Base-by-base conservation (phyloP, 2,113 vertebrate genomes). In the Lanius ludovicianus region DNA sequence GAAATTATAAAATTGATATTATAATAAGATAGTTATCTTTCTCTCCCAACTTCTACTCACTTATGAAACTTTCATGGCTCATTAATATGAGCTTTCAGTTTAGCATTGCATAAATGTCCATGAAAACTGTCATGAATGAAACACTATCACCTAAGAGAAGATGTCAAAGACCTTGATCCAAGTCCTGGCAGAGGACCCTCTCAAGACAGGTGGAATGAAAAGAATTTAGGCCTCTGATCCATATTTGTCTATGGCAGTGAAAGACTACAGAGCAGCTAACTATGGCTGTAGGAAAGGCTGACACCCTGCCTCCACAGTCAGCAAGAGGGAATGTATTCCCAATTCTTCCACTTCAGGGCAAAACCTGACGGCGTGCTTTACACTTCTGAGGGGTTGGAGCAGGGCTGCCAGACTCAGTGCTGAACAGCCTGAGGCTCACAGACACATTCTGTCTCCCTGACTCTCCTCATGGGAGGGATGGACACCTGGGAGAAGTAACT, bases 361-460 rank as follows among this genome's bases (percentile, higher is more conserved):
- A 77, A 87, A 84, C 6, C 60, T 78, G 78, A 64, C 0, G 1
- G 35, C 62, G 84, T 94, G 59, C 37, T 94, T 95, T 84, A 57
- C 89, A 57, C 89, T 69, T 90, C 68, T 74, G 80, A 92, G 49
- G 63, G 68, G 42, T 11, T 81, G 50, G 33, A 94, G 60, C 50
- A 70, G n/a, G 87, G 64, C 76, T 94, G 76, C 64, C 96, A 95
- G 89, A 68, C 77, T 68, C 0, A 0, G 4, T 37, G 56, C 30
- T 70, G 74, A 94, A 60, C 78, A 71, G 69, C 90, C 87, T 10
- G 27, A 78, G 87, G 92, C 74, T 84, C 60, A 65, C 41, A 84
- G 53, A 49, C 71, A 56, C 37, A 15, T 67, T 74, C 57, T 59
- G 5, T 57, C 44, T 73, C 67, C 42, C 63, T 5, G 10, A 22